Percentiles rank a stretch among this genome's conserved stretches.
These are phyloP conservation scores for Electrona antarctica DNA, from an alignment of 2,113 vertebrate genomes.

Conservation along the genomic window DNA sequence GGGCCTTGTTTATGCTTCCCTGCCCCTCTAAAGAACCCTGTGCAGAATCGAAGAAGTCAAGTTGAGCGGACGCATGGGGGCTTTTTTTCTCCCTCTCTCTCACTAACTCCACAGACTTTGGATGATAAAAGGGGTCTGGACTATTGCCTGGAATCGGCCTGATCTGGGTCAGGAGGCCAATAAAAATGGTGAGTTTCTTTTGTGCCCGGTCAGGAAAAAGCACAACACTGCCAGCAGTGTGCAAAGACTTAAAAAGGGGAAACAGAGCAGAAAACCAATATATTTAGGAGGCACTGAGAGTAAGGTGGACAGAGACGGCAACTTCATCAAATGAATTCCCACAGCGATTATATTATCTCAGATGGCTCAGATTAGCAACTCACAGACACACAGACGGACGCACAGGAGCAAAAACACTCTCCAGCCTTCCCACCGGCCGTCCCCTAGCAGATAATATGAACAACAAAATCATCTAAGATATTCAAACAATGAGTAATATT, in stretches of 20 bases:
- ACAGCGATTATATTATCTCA: not conserved
- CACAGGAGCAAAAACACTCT: too few relatives aligned
- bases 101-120: constrained; percentile 31
- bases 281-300: constrained; percentile 42
- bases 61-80: constrained; percentile 49
- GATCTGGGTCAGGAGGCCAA: constrained; percentile 47
- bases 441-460: too few relatives aligned
- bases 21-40: constrained; percentile 42
- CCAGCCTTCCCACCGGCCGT: too few relatives aligned
- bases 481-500: too few relatives aligned
- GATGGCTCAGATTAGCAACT: too few relatives aligned
- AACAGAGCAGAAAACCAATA: constrained; percentile 65
- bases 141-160: constrained; percentile 43
- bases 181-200: constrained; percentile 49
- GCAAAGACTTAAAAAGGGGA: constrained; percentile 50
- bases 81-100: constrained; percentile 47
- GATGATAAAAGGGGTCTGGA: constrained; percentile 41
- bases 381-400: too few relatives aligned
- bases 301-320: constrained; percentile 1
- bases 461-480: too few relatives aligned
- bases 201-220: constrained; percentile 52
- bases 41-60: constrained; percentile 60
- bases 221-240: constrained; percentile 62
- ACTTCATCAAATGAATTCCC: not conserved
- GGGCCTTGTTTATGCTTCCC: constrained; percentile 42